phyloP scores from a whole-genome alignment of 2,888 invertebrate genomes.

The Gnatocerus cornutus region DNA sequence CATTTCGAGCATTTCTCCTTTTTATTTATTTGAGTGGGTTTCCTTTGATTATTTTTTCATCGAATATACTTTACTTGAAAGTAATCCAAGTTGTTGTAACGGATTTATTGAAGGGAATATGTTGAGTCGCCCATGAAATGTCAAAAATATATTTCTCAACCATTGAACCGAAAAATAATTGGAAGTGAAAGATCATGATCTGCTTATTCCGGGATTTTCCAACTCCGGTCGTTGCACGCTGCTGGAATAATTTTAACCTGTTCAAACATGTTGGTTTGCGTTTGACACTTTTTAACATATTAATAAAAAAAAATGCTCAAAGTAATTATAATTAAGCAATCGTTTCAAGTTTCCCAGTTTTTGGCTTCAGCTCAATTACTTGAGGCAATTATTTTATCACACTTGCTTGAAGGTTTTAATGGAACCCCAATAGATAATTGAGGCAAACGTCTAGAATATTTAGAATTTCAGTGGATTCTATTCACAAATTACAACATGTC shows the following conservation, averaged over 20 bases:
- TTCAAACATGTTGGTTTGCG: background rate
- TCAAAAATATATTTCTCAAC: background rate
- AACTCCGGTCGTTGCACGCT: conserved; percentile 19
- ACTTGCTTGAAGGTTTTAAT: no score
- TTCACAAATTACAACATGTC: no score
- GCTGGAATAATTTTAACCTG: conserved; percentile 23
- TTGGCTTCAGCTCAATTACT: no score
- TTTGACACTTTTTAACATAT: no score
- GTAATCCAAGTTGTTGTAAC: background rate
- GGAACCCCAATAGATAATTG: no score
- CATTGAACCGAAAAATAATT: conserved; percentile 15
- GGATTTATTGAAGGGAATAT: conserved; percentile 2
- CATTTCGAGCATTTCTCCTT: background rate
- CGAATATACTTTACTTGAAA: conserved; percentile 6
- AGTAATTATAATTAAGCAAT: no score
- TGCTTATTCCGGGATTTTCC: conserved; percentile 19
- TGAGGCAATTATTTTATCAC: no score
- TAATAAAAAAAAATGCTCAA: no score
- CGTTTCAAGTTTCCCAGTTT: no score
- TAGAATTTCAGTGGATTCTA: no score
- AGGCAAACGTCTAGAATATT: no score
- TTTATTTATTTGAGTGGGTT: conserved; percentile 13
- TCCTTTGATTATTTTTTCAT: conserved; percentile 13
- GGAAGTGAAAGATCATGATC: conserved; percentile 17
- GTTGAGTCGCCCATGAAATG: background rate